Conservation (phyloP, 2,797 vertebrate genomes). For the Girardinus metallicus region DNA sequence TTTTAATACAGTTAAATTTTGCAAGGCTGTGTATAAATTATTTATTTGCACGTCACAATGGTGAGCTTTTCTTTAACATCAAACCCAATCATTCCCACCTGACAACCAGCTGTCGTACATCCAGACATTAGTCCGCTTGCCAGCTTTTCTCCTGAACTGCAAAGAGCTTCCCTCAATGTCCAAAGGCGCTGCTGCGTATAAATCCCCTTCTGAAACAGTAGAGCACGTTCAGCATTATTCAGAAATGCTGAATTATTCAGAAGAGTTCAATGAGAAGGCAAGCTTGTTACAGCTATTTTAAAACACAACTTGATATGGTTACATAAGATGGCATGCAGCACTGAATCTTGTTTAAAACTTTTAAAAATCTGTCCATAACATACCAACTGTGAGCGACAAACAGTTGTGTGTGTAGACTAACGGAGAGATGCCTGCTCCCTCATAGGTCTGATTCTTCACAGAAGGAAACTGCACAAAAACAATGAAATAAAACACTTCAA, state of each 20-base stretch:
- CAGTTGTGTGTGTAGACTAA: constrained; percentile 72
- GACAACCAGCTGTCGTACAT: constrained; percentile 80
- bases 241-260: constrained; percentile 33
- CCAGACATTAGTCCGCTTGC: constrained; percentile 71
- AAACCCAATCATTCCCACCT: constrained; percentile 60
- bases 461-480: constrained; percentile 40
- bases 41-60: background rate
- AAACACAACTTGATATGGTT: constrained; percentile 15
- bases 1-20: background rate
- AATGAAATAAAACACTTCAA: background rate
- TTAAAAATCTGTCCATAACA: constrained; percentile 29
- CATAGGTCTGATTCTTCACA: constrained; percentile 51
- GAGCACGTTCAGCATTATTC: background rate
- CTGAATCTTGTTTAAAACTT: constrained; percentile 15
- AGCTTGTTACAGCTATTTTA: background rate
- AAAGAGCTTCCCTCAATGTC: constrained; percentile 69
- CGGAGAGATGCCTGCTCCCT: constrained; percentile 77
- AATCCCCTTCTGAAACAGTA: constrained; percentile 73
- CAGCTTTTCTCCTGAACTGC: constrained; percentile 79
- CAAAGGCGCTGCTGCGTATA: constrained; percentile 80
- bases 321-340: constrained; percentile 18
- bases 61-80: background rate
- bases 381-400: constrained; percentile 77
- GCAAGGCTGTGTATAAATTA: background rate
- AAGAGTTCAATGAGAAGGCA: background rate